These are phyloP conservation scores for Hybos culiciformis DNA, from an alignment of 2,888 invertebrate species.

Conservation along the genomic window DNA sequence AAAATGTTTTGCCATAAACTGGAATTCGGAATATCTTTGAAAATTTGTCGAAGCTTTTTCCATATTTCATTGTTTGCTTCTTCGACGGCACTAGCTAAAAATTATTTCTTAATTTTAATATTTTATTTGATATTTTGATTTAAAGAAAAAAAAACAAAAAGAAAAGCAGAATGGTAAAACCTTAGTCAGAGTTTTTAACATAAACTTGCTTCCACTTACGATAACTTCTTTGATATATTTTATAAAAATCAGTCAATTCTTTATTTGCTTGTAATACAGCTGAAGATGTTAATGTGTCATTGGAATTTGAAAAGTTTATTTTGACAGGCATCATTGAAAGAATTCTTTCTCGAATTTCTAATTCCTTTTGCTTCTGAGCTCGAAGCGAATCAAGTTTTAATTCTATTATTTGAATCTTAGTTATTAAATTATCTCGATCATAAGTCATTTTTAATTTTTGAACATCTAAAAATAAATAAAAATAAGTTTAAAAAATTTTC, in stretches of 20 bases:
- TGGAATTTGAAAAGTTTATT: conserved; percentile 22
- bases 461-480: conserved; percentile 21
- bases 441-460: conserved; percentile 23
- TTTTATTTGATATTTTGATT: too few species aligned
- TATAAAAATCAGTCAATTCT: conserved; percentile 24
- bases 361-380: conserved; percentile 21
- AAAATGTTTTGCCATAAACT: conserved; percentile 26
- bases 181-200: too few species aligned
- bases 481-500: too few species aligned
- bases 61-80: conserved; percentile 26
- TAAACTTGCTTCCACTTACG: too few species aligned
- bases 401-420: conserved; percentile 23
- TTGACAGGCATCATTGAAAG: conserved; percentile 26
- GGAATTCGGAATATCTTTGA: conserved; percentile 26
- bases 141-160: too few species aligned
- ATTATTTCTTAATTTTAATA: too few species aligned
- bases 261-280: conserved; percentile 24
- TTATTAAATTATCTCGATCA: conserved; percentile 18
- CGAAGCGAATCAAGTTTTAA: conserved; percentile 21
- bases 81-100: conserved; percentile 17
- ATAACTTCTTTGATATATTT: too few species aligned
- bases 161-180: too few species aligned
- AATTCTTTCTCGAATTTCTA: conserved; percentile 20
- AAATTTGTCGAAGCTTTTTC: conserved; percentile 25
- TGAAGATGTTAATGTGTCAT: conserved; percentile 21